Evolutionary conservation across 2,888 invertebrate species (phyloP), one percentile per base, ranked within the genome.

Genomic region (Antheraea yamamai): DNA sequence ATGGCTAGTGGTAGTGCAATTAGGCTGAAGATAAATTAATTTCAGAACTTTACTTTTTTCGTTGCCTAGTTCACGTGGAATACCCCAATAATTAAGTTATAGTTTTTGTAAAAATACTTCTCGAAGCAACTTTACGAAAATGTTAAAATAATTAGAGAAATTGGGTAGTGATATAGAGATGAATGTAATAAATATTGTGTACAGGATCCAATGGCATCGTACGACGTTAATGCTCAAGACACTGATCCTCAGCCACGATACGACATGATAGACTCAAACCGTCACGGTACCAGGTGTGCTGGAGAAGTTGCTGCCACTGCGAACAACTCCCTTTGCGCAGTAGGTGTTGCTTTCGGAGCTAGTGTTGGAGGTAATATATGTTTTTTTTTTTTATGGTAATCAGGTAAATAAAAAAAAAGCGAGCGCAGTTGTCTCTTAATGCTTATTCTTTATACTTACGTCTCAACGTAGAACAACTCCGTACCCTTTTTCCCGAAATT

Each of bases 241-340:
- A 96, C 97, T 2, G 99, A 99, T 92, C 99, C 99, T 0, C 98
- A 98, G 96, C 99, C 99, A 0, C 96, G 99, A 79, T 99, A 99
- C 90, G 99, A 99, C 91, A 96, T 98, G 95, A 97, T 98, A 75
- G 99, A 99, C 94, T 99, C 99, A 76, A 99, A 99, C 93, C 96
- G 98, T 35, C 98, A 98, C 89, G 98, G 98, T 4, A 99, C 99
- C 8, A 95, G 99, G 75, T 99, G 99, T 91, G 99, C 99, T 2
- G 99, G 99, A 0, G 99, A 99, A 92, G 99, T 99, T 14, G 99
- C 99, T 0, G 99, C 99, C 4, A 97, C 98, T 51, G 99, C 98
- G 74, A 99, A 99, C 92, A 99, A 99, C 94, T 97, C 98, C 51
- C 96, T 99, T 58, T 99, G 99, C 91, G 98, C 98, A 70, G 98